A percentile compares a stretch with the other conserved stretches of the same genome.
Conservation (phyloP, 2,797 vertebrate genomes). For the Crocodylus rhombifer region DNA sequence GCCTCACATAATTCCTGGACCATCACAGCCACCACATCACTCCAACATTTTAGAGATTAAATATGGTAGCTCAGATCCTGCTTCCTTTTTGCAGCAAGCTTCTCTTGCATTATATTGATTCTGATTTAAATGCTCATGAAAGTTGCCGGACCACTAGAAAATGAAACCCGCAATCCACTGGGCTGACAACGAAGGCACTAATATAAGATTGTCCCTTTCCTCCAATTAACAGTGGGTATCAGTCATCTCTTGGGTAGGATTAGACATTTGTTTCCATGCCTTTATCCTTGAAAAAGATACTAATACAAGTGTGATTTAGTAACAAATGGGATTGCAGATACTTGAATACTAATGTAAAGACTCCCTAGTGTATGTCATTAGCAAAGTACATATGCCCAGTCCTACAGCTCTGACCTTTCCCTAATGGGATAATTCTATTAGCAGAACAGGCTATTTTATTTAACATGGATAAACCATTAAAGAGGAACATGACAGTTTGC, state of each 20-base stretch:
- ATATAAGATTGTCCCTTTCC: not conserved
- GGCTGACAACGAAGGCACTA: not conserved
- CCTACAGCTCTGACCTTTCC: not conserved
- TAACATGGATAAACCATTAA: not conserved
- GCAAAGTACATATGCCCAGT: not conserved
- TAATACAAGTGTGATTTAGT: not conserved
- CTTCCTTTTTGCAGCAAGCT: not conserved
- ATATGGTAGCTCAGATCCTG: not conserved
- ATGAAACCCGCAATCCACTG: not conserved
- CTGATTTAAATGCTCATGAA: not conserved
- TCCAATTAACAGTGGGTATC: not conserved
- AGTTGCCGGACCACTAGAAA: not conserved
- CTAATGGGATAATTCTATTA: not conserved
- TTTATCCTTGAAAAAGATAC: not conserved
- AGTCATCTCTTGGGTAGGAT: not conserved
- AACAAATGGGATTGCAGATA: not conserved
- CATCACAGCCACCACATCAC: not conserved
- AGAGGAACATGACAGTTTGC: rapidly evolving
- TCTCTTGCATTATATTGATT: not conserved
- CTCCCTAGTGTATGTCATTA: not conserved
- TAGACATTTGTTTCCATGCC: not conserved
- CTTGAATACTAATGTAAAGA: not conserved
- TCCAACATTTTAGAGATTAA: not conserved
- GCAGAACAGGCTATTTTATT: not conserved
- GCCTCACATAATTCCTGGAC: too few relatives aligned